These are phyloP conservation scores for Oceanodroma leucorhoa DNA, from an alignment of 2,797 vertebrate genomes.

Conservation along the genomic window DNA sequence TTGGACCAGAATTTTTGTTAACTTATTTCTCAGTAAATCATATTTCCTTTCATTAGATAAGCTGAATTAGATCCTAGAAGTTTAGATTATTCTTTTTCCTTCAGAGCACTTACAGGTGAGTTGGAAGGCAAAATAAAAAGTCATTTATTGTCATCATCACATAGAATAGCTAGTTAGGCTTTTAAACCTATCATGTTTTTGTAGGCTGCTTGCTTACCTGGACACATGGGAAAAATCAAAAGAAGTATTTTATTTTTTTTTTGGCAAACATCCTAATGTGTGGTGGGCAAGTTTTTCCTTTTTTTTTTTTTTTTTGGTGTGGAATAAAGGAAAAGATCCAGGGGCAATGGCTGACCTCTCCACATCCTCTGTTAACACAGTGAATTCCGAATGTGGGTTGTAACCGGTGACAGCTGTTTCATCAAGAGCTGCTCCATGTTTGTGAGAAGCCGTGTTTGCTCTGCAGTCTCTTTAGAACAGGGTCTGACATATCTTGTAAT, in stretches of 20 bases:
- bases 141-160: conserved; percentile 34
- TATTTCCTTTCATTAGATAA: conserved; percentile 28
- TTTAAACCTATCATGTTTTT: not conserved
- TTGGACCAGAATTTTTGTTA: not conserved
- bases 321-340: not conserved
- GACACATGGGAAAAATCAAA: not conserved
- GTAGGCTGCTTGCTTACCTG: not conserved
- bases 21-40: not conserved
- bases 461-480: conserved; percentile 10
- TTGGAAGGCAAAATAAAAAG: not conserved
- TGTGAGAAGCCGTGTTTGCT: not conserved
- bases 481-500: not conserved
- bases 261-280: not conserved
- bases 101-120: conserved; percentile 16
- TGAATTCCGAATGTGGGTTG: not conserved
- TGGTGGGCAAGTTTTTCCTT: not conserved
- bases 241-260: conserved; percentile 57
- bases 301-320: not conserved
- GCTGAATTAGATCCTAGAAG: conserved; percentile 33
- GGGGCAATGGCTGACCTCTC: not conserved
- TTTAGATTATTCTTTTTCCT: not conserved
- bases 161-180: not conserved
- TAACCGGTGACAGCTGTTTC: not conserved
- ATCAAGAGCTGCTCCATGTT: conserved; percentile 8
- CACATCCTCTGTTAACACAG: not conserved